Evolutionary conservation across 2,888 invertebrate species (phyloP).

Genomic region (Galerucella pusilla): DNA sequence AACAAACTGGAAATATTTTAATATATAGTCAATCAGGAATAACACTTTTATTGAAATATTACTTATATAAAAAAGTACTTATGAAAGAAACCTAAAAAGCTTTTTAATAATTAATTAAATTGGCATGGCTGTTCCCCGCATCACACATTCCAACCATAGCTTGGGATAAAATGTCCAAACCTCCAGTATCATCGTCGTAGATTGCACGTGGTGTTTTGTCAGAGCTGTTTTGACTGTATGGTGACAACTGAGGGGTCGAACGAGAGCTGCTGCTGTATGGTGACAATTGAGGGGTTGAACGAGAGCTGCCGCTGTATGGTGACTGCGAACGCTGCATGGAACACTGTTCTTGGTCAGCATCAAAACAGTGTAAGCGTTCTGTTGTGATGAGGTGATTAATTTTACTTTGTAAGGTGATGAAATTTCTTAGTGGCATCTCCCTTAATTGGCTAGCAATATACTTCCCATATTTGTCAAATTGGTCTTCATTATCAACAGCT

Average conservation of each 20-base stretch:
- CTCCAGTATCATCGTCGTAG: constrained; percentile 20
- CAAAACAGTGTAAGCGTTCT: constrained; percentile 14
- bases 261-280: constrained; percentile 24
- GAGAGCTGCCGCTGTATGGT: constrained; percentile 24
- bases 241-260: constrained; percentile 23
- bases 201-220: constrained; percentile 19
- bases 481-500: constrained; percentile 14
- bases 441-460: constrained; percentile 20
- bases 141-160: constrained; percentile 23
- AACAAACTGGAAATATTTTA: constrained; percentile 11
- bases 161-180: constrained; percentile 28
- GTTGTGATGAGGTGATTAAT: constrained; percentile 12
- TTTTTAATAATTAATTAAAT: constrained; percentile 6
- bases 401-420: constrained; percentile 18
- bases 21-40: constrained; percentile 1
- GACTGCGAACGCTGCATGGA: constrained; percentile 13
- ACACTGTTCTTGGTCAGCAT: constrained; percentile 15
- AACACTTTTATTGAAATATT: too few species aligned
- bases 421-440: constrained; percentile 21
- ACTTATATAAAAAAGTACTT: too few species aligned
- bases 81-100: not conserved
- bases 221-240: constrained; percentile 22
- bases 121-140: constrained; percentile 15
- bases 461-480: constrained; percentile 15
- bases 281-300: constrained; percentile 17